Percentiles rank a stretch among this genome's conserved stretches.
Evolutionary conservation across 2,113 vertebrate species (phyloP).

Genomic region (Salminus brasiliensis): DNA sequence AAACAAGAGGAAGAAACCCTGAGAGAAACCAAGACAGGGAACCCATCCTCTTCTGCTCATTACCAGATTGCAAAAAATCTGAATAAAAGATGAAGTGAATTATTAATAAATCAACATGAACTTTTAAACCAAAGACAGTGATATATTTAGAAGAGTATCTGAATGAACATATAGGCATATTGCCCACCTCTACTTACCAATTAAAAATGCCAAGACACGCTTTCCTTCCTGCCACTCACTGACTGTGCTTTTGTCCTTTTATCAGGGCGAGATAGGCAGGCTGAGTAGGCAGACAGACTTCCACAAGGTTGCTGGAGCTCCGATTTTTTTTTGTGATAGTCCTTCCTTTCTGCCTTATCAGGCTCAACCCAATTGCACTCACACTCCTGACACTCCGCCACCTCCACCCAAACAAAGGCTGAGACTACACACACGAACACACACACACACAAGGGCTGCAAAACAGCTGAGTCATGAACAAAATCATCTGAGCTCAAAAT

Average conservation of each 20-base stretch:
- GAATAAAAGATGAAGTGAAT: too few species aligned
- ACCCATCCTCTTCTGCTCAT: too few species aligned
- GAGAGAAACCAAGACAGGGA: too few species aligned
- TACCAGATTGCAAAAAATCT: too few species aligned
- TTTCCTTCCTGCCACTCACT: slow-evolving; percentile 15
- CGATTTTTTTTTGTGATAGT: slow-evolving; percentile 30
- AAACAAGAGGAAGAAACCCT: too few species aligned
- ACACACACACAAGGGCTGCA: neutral
- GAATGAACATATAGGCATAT: neutral
- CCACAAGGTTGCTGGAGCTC: slow-evolving; percentile 23
- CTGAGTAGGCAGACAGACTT: slow-evolving; percentile 24
- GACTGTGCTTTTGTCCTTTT: slow-evolving; percentile 24
- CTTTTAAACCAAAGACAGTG: too few species aligned
- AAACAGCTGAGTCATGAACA: slow-evolving; percentile 31
- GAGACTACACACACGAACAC: neutral
- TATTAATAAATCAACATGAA: too few species aligned
- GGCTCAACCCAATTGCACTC: slow-evolving; percentile 2
- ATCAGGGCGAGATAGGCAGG: slow-evolving; percentile 35
- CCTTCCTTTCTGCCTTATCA: slow-evolving; percentile 34
- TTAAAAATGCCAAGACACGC: neutral
- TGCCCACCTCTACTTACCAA: neutral
- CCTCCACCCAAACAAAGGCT: slow-evolving; percentile 2
- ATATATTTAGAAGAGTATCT: too few species aligned
- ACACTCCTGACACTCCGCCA: neutral
- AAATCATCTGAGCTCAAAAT: neutral